These are phyloP conservation scores for Sebastes minor DNA, from an alignment of 2,797 vertebrate genomes.

Conservation along the genomic window DNA sequence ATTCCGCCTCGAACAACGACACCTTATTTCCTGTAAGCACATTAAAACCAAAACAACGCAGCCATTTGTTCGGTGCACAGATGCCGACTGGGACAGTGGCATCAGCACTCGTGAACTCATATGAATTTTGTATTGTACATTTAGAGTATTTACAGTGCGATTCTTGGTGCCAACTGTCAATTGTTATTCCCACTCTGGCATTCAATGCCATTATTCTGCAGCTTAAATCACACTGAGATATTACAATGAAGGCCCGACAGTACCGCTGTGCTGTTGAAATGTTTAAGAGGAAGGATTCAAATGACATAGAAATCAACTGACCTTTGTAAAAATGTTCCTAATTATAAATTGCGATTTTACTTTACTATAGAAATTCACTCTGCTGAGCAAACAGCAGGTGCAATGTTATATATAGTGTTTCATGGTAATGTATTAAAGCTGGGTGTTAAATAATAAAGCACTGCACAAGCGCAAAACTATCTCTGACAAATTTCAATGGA, in stretches of 20 bases:
- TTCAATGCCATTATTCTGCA: slow-evolving; percentile 40
- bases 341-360: slow-evolving; percentile 49
- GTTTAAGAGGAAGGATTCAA: slow-evolving; percentile 38
- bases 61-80: slow-evolving; percentile 29
- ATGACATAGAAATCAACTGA: slow-evolving; percentile 3
- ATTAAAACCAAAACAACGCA: background rate
- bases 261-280: slow-evolving; percentile 6
- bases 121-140: slow-evolving; percentile 54
- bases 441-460: slow-evolving; percentile 43
- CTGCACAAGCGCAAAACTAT: slow-evolving; percentile 31
- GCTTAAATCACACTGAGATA: slow-evolving; percentile 4
- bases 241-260: slow-evolving; percentile 3
- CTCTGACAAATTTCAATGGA: slow-evolving; percentile 12
- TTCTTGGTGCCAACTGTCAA: slow-evolving; percentile 54
- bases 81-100: slow-evolving; percentile 18
- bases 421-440: slow-evolving; percentile 38
- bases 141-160: slow-evolving; percentile 51
- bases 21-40: slow-evolving; percentile 76
- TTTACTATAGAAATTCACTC: slow-evolving; percentile 28
- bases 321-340: slow-evolving; percentile 54
- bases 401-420: slow-evolving; percentile 49
- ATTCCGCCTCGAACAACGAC: slow-evolving; percentile 80
- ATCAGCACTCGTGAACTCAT: slow-evolving; percentile 49
- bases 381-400: slow-evolving; percentile 24
- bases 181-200: slow-evolving; percentile 38